Conservation (phyloP, 2,797 vertebrate species). For the Hoplostethus atlanticus region DNA sequence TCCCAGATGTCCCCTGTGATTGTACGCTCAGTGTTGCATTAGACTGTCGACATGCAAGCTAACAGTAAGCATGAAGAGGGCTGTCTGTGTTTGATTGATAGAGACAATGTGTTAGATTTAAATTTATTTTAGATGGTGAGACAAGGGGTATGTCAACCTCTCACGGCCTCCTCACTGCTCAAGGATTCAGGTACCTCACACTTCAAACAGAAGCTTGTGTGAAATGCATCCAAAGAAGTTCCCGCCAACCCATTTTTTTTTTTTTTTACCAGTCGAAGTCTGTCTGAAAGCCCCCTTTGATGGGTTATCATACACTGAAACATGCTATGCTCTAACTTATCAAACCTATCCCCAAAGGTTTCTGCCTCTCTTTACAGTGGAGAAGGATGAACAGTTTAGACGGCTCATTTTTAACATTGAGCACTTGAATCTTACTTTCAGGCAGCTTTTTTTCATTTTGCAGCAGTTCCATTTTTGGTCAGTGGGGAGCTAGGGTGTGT, state of each 20-base stretch:
- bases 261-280: neutral
- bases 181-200: conserved; percentile 6
- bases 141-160: conserved; percentile 21
- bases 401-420: conserved; percentile 16
- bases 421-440: neutral
- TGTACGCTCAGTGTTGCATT: conserved; percentile 22
- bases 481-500: conserved; percentile 44
- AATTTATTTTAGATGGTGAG: conserved; percentile 25
- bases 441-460: conserved; percentile 31
- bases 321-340: neutral
- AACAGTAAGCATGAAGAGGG: neutral
- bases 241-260: neutral
- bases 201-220: conserved; percentile 11
- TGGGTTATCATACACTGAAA: neutral
- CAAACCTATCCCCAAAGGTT: conserved; percentile 1
- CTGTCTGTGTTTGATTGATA: conserved; percentile 22
- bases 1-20: conserved; percentile 49
- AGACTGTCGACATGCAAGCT: conserved; percentile 5
- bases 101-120: conserved; percentile 31
- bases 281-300: conserved; percentile 1
- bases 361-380: neutral
- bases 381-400: conserved; percentile 2
- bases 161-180: conserved; percentile 8
- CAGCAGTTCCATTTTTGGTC: conserved; percentile 63
- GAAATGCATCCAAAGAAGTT: conserved; percentile 2